Base-by-base conservation (phyloP, 1,140 invertebrate genomes). In the Musca domestica region DNA sequence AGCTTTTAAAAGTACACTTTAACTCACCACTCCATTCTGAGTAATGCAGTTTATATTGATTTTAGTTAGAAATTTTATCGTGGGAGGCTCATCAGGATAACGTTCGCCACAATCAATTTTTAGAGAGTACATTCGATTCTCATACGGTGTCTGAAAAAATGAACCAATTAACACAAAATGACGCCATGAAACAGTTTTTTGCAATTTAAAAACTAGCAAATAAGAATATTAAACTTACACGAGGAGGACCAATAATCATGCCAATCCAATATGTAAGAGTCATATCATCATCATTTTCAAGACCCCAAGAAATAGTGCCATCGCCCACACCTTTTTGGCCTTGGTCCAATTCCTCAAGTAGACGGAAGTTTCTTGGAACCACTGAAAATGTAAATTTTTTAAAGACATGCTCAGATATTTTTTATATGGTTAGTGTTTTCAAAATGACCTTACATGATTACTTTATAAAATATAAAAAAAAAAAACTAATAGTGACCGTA, bases 1-100 rank as follows among this genome's bases (percentile, higher is more conserved):
- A 68, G 58, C 64, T 58, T 20, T n/a, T n/a, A 68, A 51, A 58
- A 46, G 49, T 47, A 1, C 47, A 20, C 48, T 41, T 41, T 41
- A 41, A 79, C 92, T 91, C 86, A 98, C 96, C 87, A 94, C 89
- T 84, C 96, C 96, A 85, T 91, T 92, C 84, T 90, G 93, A 87
- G 96, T 96, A 75, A 99, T 95, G 85, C 96, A 96, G 85, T 92
- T 96, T 89, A 99, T 96, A 86, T 98, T 98, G 85, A 99, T 96
- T 88, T 95, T 95, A 85, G 95, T 96, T 80, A 96, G 90, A 89
- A 99, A 99, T 85, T 93, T 92, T 79, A 97, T 91, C 80, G 86
- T 90, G 66, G 97, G 97, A 72, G 95, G 91, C 83, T 98, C 95
- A 84, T 98, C 95, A 67, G 97, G 97, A 86, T 99, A 99, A 83